Evolutionary conservation across 2,797 vertebrate species (phyloP).

Genomic region (Hafferia zeledoni): DNA sequence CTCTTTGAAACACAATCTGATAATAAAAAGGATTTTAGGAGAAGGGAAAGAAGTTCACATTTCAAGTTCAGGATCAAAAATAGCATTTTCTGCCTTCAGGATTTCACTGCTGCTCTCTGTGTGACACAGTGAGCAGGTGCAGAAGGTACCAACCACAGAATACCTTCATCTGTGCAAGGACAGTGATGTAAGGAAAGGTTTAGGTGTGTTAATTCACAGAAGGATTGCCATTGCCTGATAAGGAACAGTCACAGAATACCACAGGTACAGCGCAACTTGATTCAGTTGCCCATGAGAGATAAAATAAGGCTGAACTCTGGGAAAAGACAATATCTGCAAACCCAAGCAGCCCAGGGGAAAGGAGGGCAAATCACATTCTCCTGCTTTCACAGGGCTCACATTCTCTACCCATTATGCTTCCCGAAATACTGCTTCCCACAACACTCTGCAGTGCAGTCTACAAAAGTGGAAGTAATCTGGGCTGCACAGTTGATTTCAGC

Average conservation of each 20-base stretch:
- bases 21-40: neutral
- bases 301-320: neutral
- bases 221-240: fast-evolving
- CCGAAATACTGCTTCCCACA: slow-evolving; percentile 24
- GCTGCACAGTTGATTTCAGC: slow-evolving; percentile 43
- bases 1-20: neutral
- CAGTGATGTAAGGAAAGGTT: neutral
- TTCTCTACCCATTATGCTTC: neutral
- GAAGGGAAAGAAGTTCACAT: neutral
- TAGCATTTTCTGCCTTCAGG: neutral
- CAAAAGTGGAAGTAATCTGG: slow-evolving; percentile 37
- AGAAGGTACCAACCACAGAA: neutral
- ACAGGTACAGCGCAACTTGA: neutral
- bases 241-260: neutral
- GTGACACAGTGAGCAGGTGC: neutral
- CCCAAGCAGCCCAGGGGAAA: neutral
- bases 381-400: neutral
- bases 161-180: neutral
- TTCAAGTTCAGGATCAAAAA: neutral
- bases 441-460: neutral
- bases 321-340: neutral
- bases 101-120: neutral
- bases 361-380: neutral
- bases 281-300: neutral
- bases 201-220: neutral